These are phyloP conservation scores for Oxygymnocypris stewartii DNA, from an alignment of 2,113 vertebrate species.

Conservation along the genomic window DNA sequence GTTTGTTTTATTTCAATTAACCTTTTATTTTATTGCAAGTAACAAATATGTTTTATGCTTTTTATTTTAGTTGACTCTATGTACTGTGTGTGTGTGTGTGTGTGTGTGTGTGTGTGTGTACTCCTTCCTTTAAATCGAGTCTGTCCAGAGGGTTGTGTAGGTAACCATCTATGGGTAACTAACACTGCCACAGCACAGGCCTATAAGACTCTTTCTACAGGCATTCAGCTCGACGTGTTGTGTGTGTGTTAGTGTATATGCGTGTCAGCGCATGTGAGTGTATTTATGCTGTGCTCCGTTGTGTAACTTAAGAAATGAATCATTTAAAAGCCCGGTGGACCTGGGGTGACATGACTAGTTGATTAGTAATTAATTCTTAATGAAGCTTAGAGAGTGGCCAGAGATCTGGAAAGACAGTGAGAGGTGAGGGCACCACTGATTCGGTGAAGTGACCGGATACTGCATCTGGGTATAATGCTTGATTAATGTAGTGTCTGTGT, in stretches of 20 bases:
- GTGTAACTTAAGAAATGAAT: slow-evolving; percentile 78
- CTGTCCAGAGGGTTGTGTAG: background rate
- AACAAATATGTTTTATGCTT: too few relatives aligned
- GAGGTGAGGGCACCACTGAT: slow-evolving; percentile 22
- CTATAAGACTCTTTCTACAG: background rate
- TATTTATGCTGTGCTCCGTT: slow-evolving; percentile 55
- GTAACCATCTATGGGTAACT: background rate
- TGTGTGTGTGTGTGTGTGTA: slow-evolving; percentile 25
- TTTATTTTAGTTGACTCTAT: background rate
- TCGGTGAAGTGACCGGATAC: slow-evolving; percentile 64
- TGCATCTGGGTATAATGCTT: slow-evolving; percentile 62
- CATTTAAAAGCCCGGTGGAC: slow-evolving; percentile 74
- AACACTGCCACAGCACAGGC: background rate
- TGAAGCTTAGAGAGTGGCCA: slow-evolving; percentile 74
- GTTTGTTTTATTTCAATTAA: background rate
- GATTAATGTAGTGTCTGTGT: slow-evolving; percentile 66
- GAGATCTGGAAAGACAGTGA: slow-evolving; percentile 54
- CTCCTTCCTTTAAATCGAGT: background rate
- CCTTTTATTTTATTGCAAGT: background rate
- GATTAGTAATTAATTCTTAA: slow-evolving; percentile 81
- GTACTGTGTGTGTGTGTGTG: background rate
- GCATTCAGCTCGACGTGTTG: background rate
- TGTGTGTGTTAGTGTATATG: slow-evolving; percentile 17
- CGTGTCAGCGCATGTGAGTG: background rate
- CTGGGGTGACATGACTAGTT: slow-evolving; percentile 76